phyloP scores from a whole-genome alignment of 2,888 invertebrate species.

The Cheilosia impressa region DNA sequence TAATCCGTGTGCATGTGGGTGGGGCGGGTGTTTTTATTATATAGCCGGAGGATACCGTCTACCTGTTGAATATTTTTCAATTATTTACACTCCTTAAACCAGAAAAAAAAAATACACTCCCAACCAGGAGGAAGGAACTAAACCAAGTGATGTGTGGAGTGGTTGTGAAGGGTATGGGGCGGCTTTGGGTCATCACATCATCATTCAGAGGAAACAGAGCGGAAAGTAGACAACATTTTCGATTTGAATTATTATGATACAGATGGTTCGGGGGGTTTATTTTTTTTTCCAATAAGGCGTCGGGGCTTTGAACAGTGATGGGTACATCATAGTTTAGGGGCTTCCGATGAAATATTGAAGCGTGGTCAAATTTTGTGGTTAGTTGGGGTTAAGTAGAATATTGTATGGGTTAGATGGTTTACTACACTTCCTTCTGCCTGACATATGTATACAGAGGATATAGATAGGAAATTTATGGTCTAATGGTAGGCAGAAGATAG shows the following conservation, averaged over 20 bases:
- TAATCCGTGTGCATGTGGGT: conserved; percentile 42
- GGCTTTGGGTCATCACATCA: conserved; percentile 58
- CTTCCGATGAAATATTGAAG: conserved; percentile 37
- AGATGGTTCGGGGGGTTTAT: conserved; percentile 45
- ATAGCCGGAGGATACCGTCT: conserved; percentile 56
- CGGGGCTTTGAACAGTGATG: not conserved
- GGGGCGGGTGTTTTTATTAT: conserved; percentile 10
- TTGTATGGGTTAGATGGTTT: not conserved
- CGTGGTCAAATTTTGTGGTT: conserved; percentile 58
- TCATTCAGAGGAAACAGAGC: conserved; percentile 62
- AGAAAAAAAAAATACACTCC: conserved; percentile 22
- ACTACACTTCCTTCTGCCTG: not conserved
- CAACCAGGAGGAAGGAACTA: conserved; percentile 29
- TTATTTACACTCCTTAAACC: conserved; percentile 71
- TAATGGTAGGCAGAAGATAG: not conserved
- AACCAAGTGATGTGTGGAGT: conserved; percentile 13
- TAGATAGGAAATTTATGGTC: conserved; percentile 7
- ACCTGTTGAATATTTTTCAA: conserved; percentile 75
- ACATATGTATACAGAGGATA: not conserved
- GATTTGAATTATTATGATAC: conserved; percentile 72
- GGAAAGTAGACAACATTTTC: conserved; percentile 72
- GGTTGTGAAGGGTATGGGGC: conserved; percentile 1
- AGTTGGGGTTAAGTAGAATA: conserved; percentile 58
- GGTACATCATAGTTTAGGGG: conserved; percentile 2
- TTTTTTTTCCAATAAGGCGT: not conserved